Conservation (phyloP, 2,113 vertebrate species). For the Oryzias melastigma region DNA sequence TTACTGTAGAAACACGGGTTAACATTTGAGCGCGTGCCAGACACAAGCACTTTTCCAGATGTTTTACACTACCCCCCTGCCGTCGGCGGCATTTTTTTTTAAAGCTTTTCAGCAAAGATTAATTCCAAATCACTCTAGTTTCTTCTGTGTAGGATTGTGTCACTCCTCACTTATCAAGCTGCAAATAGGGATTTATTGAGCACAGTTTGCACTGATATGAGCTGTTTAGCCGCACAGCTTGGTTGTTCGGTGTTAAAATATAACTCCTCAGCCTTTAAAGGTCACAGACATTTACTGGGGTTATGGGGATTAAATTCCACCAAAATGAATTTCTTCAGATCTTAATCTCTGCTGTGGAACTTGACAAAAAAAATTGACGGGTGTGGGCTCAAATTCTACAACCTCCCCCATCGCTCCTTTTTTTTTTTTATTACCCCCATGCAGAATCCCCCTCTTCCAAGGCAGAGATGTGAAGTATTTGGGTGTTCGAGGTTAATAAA, state of each 20-base stretch:
- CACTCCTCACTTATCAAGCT: slow-evolving; percentile 40
- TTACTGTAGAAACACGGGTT: slow-evolving; percentile 34
- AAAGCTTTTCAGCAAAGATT: slow-evolving; percentile 6
- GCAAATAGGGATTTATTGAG: slow-evolving; percentile 33
- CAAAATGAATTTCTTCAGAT: slow-evolving; percentile 67
- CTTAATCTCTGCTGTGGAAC: slow-evolving; percentile 57
- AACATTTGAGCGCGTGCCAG: slow-evolving; percentile 8
- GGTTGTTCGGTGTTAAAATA: slow-evolving; percentile 19
- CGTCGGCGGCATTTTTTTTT: too few species aligned
- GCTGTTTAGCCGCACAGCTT: slow-evolving; percentile 61
- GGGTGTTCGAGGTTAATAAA: slow-evolving; percentile 56
- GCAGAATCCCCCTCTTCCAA: slow-evolving; percentile 20
- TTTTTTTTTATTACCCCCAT: not conserved
- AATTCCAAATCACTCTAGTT: not conserved
- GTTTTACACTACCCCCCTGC: slow-evolving; percentile 30
- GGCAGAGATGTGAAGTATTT: slow-evolving; percentile 54
- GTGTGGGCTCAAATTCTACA: slow-evolving; percentile 22
- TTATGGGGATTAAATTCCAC: slow-evolving; percentile 60
- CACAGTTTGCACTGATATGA: slow-evolving; percentile 44
- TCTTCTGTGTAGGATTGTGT: slow-evolving; percentile 29
- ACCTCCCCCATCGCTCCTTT: not conserved
- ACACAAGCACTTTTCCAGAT: slow-evolving; percentile 44
- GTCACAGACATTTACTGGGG: slow-evolving; percentile 50
- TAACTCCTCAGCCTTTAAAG: slow-evolving; percentile 53
- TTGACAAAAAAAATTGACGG: slow-evolving; percentile 39